Conservation (phyloP, 2,113 vertebrate genomes). For the Saccopteryx leptura region DNA sequence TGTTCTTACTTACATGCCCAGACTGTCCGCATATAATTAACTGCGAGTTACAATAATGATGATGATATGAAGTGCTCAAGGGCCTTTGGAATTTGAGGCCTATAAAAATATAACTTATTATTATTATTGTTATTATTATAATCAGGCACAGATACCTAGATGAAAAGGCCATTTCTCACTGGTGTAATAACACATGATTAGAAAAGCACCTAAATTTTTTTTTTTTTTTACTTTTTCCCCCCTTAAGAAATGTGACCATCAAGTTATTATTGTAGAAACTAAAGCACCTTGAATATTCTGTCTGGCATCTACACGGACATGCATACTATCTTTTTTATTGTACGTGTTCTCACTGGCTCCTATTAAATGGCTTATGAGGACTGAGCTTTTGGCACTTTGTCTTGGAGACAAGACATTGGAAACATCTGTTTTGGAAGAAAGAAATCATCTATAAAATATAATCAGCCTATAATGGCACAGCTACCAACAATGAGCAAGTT, state of each 20-base stretch:
- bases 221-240: slow-evolving; percentile 49
- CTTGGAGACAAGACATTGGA: slow-evolving; percentile 68
- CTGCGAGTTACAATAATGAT: slow-evolving; percentile 72
- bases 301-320: not conserved
- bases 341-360: slow-evolving; percentile 52
- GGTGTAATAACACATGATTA: slow-evolving; percentile 51
- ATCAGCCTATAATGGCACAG: slow-evolving; percentile 48
- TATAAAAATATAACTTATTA: slow-evolving; percentile 75
- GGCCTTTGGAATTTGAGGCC: slow-evolving; percentile 75
- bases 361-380: slow-evolving; percentile 42
- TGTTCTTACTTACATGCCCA: slow-evolving; percentile 49
- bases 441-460: slow-evolving; percentile 76
- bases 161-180: slow-evolving; percentile 69
- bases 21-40: slow-evolving; percentile 74
- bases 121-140: slow-evolving; percentile 75
- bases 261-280: slow-evolving; percentile 55
- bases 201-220: slow-evolving; percentile 73
- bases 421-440: slow-evolving; percentile 73
- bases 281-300: slow-evolving; percentile 50
- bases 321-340: not conserved
- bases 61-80: slow-evolving; percentile 70
- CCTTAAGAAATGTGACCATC: slow-evolving; percentile 45
- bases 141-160: slow-evolving; percentile 70
- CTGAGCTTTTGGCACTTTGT: slow-evolving; percentile 42
- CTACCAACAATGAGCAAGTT: slow-evolving; percentile 39